Evolutionary conservation across 2,888 invertebrate genomes (phyloP).

Genomic region (Parasteatoda lunata): DNA sequence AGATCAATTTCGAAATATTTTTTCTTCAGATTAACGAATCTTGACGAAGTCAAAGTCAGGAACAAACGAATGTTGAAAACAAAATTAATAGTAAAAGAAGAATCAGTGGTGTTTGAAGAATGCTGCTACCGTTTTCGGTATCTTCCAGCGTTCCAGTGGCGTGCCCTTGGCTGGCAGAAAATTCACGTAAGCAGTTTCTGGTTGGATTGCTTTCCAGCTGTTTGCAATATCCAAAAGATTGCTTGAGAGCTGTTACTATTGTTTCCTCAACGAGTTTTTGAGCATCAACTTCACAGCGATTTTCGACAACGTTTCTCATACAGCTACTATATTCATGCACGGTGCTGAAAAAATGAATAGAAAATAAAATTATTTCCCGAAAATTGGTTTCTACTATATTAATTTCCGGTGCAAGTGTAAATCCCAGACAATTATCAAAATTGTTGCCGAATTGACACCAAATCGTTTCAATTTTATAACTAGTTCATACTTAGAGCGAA

Average conservation of each 20-base stretch:
- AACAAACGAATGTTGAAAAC: background rate
- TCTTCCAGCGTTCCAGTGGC: slow-evolving; percentile 30
- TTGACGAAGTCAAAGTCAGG: background rate
- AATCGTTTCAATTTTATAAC: no score
- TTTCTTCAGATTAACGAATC: no score
- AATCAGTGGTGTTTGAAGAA: no score
- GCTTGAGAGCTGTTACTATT: slow-evolving; percentile 41
- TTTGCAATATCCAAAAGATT: slow-evolving; percentile 46
- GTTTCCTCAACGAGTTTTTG: slow-evolving; percentile 53
- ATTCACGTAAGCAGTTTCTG: slow-evolving; percentile 27
- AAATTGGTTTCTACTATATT: no score
- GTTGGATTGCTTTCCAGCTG: slow-evolving; percentile 31
- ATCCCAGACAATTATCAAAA: no score
- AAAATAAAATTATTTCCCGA: no score
- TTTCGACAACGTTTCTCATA: slow-evolving; percentile 52
- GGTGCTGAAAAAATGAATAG: slow-evolving; percentile 9
- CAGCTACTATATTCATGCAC: slow-evolving; percentile 56
- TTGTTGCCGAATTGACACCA: no score
- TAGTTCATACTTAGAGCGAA: no score
- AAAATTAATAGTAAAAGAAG: background rate
- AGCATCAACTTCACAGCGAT: slow-evolving; percentile 44
- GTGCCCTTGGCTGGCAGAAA: slow-evolving; percentile 40
- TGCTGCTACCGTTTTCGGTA: background rate
- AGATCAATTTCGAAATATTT: no score
- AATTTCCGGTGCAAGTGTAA: no score